These are phyloP conservation scores for Cephalotes varians DNA, from an alignment of 2,888 invertebrate species.

Conservation along the genomic window DNA sequence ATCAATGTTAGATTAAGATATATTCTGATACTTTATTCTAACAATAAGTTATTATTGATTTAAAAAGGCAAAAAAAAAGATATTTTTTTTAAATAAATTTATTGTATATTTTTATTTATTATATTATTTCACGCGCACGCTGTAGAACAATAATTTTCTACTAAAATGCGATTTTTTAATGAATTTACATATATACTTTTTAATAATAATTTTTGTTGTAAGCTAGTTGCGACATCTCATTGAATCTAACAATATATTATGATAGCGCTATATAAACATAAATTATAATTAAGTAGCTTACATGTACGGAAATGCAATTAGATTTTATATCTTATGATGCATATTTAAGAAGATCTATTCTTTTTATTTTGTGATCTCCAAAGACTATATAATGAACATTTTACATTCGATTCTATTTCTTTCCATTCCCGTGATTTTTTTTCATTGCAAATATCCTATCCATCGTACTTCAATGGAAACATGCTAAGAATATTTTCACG, in stretches of 20 bases:
- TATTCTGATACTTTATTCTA: neutral
- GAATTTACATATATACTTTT: neutral
- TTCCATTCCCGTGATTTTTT: neutral
- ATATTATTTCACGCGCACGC: neutral
- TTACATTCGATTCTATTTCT: constrained; percentile 15
- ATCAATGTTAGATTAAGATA: neutral
- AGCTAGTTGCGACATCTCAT: neutral
- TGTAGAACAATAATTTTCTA: too few species aligned
- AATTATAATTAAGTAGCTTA: neutral
- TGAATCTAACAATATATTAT: constrained; percentile 3
- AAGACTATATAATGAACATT: constrained; percentile 20
- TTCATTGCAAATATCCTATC: constrained; percentile 14
- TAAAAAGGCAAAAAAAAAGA: neutral
- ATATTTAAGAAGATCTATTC: neutral
- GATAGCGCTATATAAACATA: neutral
- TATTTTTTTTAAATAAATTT: neutral
- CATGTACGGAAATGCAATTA: neutral
- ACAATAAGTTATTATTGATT: neutral
- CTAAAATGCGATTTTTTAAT: neutral
- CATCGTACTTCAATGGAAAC: constrained; percentile 11
- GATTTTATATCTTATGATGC: neutral
- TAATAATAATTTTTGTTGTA: neutral
- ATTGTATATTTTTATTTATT: neutral
- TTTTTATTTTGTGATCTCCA: neutral
- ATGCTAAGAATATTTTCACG: constrained; percentile 30